A percentile compares a stretch with the other conserved stretches of the same genome.
Conservation (phyloP, 2,888 invertebrate genomes). For the Celastrina argiolus region DNA sequence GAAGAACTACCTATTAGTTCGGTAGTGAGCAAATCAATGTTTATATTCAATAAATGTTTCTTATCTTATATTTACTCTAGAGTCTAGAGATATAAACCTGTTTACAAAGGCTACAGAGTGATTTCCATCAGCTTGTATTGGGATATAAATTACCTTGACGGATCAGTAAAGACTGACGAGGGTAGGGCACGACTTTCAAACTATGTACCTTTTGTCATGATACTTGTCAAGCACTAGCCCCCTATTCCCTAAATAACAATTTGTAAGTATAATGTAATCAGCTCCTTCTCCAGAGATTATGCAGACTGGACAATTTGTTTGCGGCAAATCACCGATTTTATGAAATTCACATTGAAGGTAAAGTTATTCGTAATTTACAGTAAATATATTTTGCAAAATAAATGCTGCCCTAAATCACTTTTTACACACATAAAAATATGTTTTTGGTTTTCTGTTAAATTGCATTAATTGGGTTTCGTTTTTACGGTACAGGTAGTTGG, state of each 20-base stretch:
- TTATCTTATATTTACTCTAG: not conserved
- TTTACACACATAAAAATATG: no score
- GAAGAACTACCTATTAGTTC: no score
- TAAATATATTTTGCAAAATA: no score
- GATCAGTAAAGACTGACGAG: slow-evolving; percentile 11
- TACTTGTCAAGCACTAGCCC: not conserved
- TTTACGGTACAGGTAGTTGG: no score
- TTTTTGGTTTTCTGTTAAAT: no score
- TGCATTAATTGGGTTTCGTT: no score
- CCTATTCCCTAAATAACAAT: not conserved
- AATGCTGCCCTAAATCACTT: no score
- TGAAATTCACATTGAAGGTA: not conserved
- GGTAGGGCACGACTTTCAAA: not conserved
- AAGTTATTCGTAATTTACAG: not conserved
- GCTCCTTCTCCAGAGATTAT: not conserved
- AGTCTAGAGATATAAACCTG: not conserved
- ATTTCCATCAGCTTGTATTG: not conserved
- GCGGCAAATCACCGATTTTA: not conserved
- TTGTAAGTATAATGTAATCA: slow-evolving; percentile 13
- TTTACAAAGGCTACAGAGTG: not conserved
- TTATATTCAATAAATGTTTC: not conserved
- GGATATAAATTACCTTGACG: not conserved
- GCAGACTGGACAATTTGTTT: not conserved
- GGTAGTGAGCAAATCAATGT: no score
- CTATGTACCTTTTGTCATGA: not conserved